Evolutionary conservation across 2,888 invertebrate species (phyloP).

Genomic region (Pollenia labialis): DNA sequence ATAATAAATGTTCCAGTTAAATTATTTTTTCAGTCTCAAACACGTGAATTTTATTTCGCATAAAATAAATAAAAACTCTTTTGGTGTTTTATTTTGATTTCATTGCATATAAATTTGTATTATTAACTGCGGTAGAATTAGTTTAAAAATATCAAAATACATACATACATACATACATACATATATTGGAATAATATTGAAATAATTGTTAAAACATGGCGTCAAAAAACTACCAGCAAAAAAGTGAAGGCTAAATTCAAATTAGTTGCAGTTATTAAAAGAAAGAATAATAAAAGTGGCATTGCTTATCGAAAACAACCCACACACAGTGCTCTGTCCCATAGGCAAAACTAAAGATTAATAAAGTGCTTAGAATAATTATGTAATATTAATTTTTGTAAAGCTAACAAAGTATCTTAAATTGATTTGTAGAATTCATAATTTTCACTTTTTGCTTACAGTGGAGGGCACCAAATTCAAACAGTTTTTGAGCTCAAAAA

Average conservation of each 20-base stretch:
- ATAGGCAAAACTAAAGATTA: no score
- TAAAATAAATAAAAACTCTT: constrained; percentile 13
- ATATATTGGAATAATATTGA: constrained; percentile 25
- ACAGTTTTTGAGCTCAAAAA: no score
- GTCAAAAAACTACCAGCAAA: constrained; percentile 3
- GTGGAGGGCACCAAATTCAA: no score
- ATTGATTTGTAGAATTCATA: no score
- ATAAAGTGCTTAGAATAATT: no score
- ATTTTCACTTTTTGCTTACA: no score
- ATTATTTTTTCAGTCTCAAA: neutral
- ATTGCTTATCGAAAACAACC: no score
- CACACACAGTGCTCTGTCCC: no score
- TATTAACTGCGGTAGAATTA: constrained; percentile 40
- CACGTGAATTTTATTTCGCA: neutral
- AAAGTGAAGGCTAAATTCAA: constrained; percentile 38
- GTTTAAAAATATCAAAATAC: constrained; percentile 24
- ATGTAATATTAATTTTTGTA: no score
- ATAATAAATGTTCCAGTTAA: neutral
- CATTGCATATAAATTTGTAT: constrained; percentile 43
- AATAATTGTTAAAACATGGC: constrained; percentile 32
- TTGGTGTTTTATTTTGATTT: constrained; percentile 27
- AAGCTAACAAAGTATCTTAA: no score
- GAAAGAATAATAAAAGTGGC: no score
- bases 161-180: no score
- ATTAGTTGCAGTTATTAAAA: neutral